phyloP scores from a whole-genome alignment of 2,797 vertebrate genomes.

The Leucoraja ocellata region DNA sequence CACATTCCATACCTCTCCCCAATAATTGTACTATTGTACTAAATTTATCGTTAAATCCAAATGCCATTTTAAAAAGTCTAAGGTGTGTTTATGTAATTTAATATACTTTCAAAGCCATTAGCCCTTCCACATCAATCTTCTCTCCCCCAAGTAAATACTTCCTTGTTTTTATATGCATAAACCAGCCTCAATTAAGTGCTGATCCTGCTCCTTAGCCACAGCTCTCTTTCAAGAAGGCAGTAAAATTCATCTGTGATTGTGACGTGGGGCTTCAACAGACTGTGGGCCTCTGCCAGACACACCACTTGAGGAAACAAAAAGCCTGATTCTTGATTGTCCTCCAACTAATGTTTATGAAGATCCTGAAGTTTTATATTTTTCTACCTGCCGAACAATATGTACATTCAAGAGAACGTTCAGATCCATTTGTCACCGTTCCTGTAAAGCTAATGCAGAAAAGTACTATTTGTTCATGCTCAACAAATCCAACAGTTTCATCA shows the following conservation, averaged over 20 bases:
- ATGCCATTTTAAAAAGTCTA: not conserved
- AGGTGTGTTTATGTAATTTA: too few species aligned
- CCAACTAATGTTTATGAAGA: not conserved
- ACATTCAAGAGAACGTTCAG: not conserved
- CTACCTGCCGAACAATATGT: not conserved
- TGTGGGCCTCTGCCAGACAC: not conserved
- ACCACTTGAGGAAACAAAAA: not conserved
- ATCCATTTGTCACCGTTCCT: not conserved
- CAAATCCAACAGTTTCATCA: not conserved
- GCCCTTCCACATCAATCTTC: not conserved
- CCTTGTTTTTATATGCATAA: not conserved
- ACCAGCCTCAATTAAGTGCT: not conserved
- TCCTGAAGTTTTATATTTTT: not conserved
- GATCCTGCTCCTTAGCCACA: not conserved
- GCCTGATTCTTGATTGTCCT: not conserved
- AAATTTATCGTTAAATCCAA: not conserved
- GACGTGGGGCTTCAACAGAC: not conserved
- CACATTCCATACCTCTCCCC: not conserved
- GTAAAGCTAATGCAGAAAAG: not conserved
- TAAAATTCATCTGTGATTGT: not conserved
- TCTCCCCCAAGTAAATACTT: not conserved
- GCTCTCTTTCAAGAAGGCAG: not conserved
- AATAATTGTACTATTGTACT: not conserved
- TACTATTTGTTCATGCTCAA: not conserved
- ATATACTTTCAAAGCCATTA: not conserved